Evolutionary conservation across 2,113 vertebrate genomes (phyloP).

Genomic region (Perccottus glenii): DNA sequence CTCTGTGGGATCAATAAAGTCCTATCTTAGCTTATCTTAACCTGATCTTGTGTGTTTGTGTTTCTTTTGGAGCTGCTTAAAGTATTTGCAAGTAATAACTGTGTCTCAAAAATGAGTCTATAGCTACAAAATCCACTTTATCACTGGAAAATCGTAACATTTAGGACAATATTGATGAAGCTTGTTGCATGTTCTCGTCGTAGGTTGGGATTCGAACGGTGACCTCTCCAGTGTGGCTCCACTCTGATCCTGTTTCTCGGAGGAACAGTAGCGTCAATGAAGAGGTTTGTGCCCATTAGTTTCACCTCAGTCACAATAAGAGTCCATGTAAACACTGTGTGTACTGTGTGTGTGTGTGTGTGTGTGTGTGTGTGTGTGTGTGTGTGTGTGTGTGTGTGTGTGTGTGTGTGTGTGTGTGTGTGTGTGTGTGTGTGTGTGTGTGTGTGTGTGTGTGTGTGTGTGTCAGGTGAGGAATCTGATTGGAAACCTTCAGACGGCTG

Average conservation of each 20-base stretch:
- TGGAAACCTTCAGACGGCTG: constrained; percentile 51
- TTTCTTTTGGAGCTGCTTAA: no score
- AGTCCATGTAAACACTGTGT: no score
- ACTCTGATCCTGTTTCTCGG: constrained; percentile 89
- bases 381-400: not conserved
- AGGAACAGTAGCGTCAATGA: constrained; percentile 72
- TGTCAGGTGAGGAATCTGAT: constrained; percentile 81
- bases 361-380: not conserved
- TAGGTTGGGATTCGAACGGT: constrained; percentile 83
- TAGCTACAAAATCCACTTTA: no score
- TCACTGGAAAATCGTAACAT: no score
- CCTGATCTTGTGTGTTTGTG: no score
- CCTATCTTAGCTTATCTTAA: no score
- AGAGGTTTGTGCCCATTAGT: constrained; percentile 78
- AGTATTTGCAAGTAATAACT: no score
- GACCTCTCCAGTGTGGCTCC: constrained; percentile 83
- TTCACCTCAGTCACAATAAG: not conserved
- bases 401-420: not conserved
- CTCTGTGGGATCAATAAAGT: no score
- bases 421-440: not conserved
- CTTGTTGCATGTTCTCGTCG: not conserved
- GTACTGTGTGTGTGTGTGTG: not conserved
- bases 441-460: not conserved
- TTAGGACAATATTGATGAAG: no score
- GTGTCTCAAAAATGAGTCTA: no score